A percentile compares a stretch with the other conserved stretches of the same genome.
Evolutionary conservation across 2,888 invertebrate genomes (phyloP).

Genomic region (Apamea monoglypha): DNA sequence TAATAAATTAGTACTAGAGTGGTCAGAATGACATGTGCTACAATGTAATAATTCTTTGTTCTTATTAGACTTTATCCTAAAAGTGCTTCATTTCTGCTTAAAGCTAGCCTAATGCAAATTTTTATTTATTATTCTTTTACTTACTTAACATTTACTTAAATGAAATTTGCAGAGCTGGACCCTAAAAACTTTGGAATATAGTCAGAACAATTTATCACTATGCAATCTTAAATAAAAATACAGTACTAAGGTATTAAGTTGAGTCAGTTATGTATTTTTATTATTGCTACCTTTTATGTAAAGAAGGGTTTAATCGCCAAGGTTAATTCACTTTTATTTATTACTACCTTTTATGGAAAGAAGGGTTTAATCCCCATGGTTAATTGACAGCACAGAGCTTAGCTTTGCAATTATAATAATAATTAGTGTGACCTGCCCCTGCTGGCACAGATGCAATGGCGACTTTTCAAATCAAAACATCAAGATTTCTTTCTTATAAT

Average conservation of each 20-base stretch:
- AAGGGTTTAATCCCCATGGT: neutral
- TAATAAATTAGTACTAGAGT: neutral
- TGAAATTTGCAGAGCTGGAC: neutral
- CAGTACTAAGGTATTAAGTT: neutral
- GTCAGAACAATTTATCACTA: neutral
- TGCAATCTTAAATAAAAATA: neutral
- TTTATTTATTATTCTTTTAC: neutral
- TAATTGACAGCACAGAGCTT: neutral
- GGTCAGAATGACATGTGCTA: neutral
- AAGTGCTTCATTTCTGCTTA: neutral
- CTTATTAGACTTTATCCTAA: neutral
- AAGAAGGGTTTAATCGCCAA: neutral
- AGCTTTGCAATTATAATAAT: neutral
- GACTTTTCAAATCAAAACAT: neutral
- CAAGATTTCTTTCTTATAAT: neutral
- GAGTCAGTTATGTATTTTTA: too few relatives aligned
- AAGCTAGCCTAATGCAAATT: neutral
- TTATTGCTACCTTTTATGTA: neutral
- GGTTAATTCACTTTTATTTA: too few relatives aligned
- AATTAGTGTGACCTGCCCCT: neutral
- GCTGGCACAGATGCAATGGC: neutral
- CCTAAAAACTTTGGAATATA: neutral
- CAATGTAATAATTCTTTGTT: neutral
- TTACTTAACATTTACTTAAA: too few relatives aligned
- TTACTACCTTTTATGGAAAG: neutral